Evolutionary conservation across 2,888 invertebrate genomes (phyloP).

Genomic region (Trilocha varians): DNA sequence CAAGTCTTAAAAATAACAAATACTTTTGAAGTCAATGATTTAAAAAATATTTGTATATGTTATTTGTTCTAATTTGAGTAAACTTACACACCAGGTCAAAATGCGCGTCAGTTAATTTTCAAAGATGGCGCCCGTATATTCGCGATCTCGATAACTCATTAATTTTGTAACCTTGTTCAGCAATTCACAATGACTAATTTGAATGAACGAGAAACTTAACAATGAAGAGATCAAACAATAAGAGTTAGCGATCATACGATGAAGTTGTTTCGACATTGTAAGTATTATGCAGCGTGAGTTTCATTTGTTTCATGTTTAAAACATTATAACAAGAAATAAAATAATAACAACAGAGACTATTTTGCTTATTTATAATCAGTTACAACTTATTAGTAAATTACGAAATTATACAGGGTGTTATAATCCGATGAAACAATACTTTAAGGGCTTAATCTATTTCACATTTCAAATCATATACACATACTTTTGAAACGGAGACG

Average conservation of each 20-base stretch:
- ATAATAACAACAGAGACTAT: no score
- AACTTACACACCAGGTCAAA: constrained; percentile 48
- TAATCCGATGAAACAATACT: no score
- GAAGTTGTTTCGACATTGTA: no score
- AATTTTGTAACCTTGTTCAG: constrained; percentile 48
- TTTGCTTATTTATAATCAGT: no score
- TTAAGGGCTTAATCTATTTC: no score
- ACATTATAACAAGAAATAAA: no score
- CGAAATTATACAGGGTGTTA: no score
- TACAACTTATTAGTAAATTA: no score
- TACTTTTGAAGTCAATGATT: neutral
- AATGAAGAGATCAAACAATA: neutral
- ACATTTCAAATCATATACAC: no score
- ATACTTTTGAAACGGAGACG: no score
- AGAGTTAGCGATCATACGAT: no score
- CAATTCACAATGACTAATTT: constrained; percentile 48
- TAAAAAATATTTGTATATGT: neutral
- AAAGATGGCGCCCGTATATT: constrained; percentile 55
- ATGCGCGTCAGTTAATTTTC: constrained; percentile 47
- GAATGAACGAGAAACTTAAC: constrained; percentile 4
- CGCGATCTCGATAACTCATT: constrained; percentile 46
- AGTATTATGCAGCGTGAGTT: neutral
- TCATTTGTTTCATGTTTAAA: no score
- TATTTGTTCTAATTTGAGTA: constrained; percentile 47
- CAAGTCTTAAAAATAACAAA: neutral